Evolutionary conservation across 2,888 invertebrate species (phyloP).

Genomic region (Pachydiplax longipennis): DNA sequence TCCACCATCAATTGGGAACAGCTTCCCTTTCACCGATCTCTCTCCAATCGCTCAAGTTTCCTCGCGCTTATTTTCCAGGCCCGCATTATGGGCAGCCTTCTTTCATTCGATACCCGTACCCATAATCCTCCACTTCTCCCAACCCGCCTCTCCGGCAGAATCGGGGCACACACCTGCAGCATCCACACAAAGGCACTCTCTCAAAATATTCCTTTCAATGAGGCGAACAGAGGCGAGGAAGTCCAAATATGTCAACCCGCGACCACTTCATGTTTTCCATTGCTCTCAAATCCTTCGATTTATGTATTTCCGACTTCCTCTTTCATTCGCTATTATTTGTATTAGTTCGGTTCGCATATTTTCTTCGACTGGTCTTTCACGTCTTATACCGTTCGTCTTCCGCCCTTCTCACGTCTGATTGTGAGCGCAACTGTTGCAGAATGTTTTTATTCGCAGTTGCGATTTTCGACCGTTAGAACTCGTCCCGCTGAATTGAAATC

Average conservation of each 20-base stretch:
- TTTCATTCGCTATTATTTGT: background rate
- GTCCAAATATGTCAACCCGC: conserved; percentile 32
- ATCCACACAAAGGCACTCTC: background rate
- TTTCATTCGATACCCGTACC: background rate
- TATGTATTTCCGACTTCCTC: conserved; percentile 9
- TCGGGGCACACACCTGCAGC: conserved; percentile 7
- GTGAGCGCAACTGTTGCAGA: background rate
- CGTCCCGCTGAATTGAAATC: too few relatives aligned
- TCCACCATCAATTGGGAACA: background rate
- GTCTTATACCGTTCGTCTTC: background rate
- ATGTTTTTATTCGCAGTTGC: background rate
- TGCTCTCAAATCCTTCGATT: conserved; percentile 31
- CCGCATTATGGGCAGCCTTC: background rate
- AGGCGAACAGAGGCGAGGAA: background rate
- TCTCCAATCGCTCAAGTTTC: background rate
- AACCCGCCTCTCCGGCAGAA: background rate
- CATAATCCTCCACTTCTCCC: background rate
- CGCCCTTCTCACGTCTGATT: background rate
- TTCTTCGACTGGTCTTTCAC: background rate
- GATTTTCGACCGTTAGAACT: too few relatives aligned
- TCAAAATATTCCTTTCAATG: background rate
- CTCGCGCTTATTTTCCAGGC: background rate
- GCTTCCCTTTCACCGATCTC: background rate
- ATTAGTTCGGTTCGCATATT: background rate
- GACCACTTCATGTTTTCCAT: background rate